Percentiles rank a stretch among this genome's conserved stretches.
Evolutionary conservation across 2,888 invertebrate genomes (phyloP).

Genomic region (Scaeva pyrastri): DNA sequence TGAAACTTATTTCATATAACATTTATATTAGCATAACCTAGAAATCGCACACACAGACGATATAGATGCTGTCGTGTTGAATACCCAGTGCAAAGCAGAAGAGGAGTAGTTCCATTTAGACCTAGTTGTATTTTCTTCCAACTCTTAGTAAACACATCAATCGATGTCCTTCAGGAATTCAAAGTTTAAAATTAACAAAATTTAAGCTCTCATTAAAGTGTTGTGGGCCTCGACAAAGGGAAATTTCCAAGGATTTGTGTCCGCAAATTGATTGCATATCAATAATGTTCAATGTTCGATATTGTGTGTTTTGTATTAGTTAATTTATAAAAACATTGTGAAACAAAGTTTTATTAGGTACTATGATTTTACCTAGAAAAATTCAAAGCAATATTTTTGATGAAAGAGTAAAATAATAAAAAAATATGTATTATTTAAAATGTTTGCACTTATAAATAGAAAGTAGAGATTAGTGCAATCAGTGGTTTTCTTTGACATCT

Average conservation of each 20-base stretch:
- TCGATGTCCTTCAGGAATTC: slow-evolving; percentile 65
- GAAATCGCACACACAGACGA: slow-evolving; percentile 74
- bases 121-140: slow-evolving; percentile 71
- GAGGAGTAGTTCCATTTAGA: slow-evolving; percentile 73
- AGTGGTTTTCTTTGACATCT: too few relatives aligned
- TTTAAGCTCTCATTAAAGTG: slow-evolving; percentile 39
- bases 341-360: background rate
- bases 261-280: slow-evolving; percentile 53
- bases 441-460: too few relatives aligned
- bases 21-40: slow-evolving; percentile 73
- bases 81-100: slow-evolving; percentile 65
- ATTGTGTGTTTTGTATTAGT: background rate
- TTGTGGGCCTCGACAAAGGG: slow-evolving; percentile 50
- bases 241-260: slow-evolving; percentile 30
- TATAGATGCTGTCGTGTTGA: slow-evolving; percentile 67
- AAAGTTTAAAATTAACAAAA: slow-evolving; percentile 31
- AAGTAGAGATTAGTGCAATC: too few relatives aligned
- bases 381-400: slow-evolving; percentile 3
- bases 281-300: slow-evolving; percentile 38
- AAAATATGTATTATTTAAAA: too few relatives aligned
- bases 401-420: too few relatives aligned
- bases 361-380: background rate
- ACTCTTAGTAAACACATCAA: slow-evolving; percentile 64
- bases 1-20: slow-evolving; percentile 80
- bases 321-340: background rate